Evolutionary conservation across 2,888 invertebrate genomes (phyloP).

Genomic region (Ophion costatus): DNA sequence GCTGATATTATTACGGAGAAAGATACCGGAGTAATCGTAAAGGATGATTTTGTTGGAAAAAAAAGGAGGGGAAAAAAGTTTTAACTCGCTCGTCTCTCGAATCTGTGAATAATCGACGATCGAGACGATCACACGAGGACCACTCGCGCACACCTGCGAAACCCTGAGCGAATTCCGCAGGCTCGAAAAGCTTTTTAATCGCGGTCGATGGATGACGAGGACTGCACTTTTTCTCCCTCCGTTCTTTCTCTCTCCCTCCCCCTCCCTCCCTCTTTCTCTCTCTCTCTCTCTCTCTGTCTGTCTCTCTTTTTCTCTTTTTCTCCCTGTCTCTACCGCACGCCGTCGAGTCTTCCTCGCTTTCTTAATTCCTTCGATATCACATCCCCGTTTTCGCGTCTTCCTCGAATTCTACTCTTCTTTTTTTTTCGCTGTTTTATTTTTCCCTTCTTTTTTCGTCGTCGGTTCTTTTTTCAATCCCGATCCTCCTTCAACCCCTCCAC

Average conservation of each 20-base stretch:
- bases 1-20: neutral
- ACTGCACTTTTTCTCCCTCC: slow-evolving; percentile 39
- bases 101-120: slow-evolving; percentile 3
- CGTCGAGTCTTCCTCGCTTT: slow-evolving; percentile 36
- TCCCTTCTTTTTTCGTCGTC: slow-evolving; percentile 4
- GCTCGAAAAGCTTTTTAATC: slow-evolving; percentile 43
- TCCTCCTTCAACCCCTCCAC: slow-evolving; percentile 42
- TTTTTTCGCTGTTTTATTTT: slow-evolving; percentile 33
- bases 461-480: slow-evolving; percentile 24
- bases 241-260: slow-evolving; percentile 38
- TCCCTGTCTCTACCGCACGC: neutral
- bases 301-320: slow-evolving; percentile 26
- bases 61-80: neutral
- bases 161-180: slow-evolving; percentile 33
- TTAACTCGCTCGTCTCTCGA: neutral
- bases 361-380: slow-evolving; percentile 50
- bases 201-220: slow-evolving; percentile 52
- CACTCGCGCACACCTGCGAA: slow-evolving; percentile 29
- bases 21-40: neutral
- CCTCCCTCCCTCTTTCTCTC: slow-evolving; percentile 4
- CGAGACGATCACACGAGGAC: slow-evolving; percentile 13
- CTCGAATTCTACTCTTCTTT: slow-evolving; percentile 41
- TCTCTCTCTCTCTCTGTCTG: slow-evolving; percentile 37
- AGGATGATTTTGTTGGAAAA: slow-evolving; percentile 5
- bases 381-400: slow-evolving; percentile 46